Evolutionary conservation across 2,888 invertebrate species (phyloP).

Genomic region (Polydrusus cervinus): DNA sequence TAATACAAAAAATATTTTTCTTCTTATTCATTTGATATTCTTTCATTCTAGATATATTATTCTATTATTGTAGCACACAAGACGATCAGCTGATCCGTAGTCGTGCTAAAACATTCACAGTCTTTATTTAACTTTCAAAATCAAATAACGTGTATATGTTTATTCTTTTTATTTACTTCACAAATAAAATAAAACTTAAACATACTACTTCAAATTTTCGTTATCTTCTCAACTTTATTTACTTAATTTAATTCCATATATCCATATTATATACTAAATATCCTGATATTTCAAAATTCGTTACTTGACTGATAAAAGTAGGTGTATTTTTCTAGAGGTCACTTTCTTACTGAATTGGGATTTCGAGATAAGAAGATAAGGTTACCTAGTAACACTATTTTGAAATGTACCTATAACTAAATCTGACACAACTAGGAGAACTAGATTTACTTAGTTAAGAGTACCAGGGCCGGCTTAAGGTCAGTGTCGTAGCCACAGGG

Average conservation of each 20-base stretch:
- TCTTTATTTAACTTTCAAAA: conserved; percentile 1
- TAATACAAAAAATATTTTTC: too few species aligned
- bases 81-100: too few species aligned
- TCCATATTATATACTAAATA: neutral
- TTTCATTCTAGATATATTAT: neutral
- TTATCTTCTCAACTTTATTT: neutral
- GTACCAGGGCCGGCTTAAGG: too few species aligned
- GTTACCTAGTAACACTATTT: conserved; percentile 1
- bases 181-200: conserved; percentile 3
- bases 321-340: neutral
- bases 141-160: conserved; percentile 3
- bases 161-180: conserved; percentile 2
- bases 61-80: too few species aligned
- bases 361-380: neutral
- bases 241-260: conserved; percentile 8
- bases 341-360: neutral
- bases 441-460: too few species aligned
- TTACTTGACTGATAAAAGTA: conserved; percentile 3
- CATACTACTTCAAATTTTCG: neutral
- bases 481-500: too few species aligned
- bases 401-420: neutral
- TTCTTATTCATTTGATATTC: too few species aligned
- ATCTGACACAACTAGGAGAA: neutral
- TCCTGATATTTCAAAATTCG: conserved; percentile 4
- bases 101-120: too few species aligned